Evolutionary conservation across 2,113 vertebrate species (phyloP).

Genomic region (Probosciger aterrimus): DNA sequence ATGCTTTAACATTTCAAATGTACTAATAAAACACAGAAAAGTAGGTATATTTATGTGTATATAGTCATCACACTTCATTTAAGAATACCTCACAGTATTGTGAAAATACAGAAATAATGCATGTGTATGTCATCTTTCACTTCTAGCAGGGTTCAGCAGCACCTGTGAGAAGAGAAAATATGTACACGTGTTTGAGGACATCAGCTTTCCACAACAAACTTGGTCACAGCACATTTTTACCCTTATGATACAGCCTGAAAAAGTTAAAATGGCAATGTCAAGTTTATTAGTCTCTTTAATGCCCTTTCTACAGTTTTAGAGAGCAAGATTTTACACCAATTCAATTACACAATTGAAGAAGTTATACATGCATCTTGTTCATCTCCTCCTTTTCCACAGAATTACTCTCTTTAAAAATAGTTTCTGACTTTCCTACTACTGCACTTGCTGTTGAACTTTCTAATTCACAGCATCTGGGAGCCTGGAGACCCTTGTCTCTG

Average conservation of each 20-base stretch:
- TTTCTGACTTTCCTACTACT: not conserved
- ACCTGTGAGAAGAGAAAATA: not conserved
- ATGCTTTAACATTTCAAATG: not conserved
- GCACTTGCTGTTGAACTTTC: not conserved
- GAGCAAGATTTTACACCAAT: not conserved
- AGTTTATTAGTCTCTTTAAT: not conserved
- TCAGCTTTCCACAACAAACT: not conserved
- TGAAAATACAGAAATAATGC: not conserved
- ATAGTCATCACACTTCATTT: not conserved
- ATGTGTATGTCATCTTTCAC: not conserved
- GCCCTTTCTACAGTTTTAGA: not conserved
- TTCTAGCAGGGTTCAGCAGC: not conserved
- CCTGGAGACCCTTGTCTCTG: not conserved
- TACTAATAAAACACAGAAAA: not conserved
- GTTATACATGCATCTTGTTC: not conserved
- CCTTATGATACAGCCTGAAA: not conserved
- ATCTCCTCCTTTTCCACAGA: not conserved
- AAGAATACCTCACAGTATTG: not conserved
- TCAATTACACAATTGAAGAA: not conserved
- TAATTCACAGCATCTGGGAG: not conserved
- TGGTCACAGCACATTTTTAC: not conserved
- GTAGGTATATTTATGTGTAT: not conserved
- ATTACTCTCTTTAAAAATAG: not conserved
- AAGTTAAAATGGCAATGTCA: not conserved
- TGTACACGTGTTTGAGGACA: fast-evolving